Evolutionary conservation across 1,140 invertebrate genomes (phyloP).

Genomic region (Glossosoma conforme): DNA sequence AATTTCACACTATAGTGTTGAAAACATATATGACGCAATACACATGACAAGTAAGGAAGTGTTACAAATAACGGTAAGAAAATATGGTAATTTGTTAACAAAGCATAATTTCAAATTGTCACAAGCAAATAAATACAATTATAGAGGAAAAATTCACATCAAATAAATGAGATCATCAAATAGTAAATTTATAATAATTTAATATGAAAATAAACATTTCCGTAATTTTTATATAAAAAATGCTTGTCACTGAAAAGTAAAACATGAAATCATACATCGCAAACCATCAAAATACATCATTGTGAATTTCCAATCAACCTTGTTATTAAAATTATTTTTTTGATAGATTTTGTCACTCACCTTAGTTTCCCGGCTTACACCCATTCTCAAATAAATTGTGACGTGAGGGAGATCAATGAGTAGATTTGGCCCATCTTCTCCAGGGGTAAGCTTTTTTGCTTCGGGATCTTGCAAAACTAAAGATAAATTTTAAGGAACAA

Average conservation of each 20-base stretch:
- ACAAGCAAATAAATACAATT: too few species aligned
- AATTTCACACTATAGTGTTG: too few species aligned
- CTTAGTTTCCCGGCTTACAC: conserved; percentile 57
- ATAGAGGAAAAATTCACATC: too few species aligned
- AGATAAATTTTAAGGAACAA: conserved; percentile 14
- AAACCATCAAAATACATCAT: not conserved
- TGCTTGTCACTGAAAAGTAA: not conserved
- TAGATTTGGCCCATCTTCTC: conserved; percentile 57
- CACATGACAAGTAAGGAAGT: too few species aligned
- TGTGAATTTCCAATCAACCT: not conserved
- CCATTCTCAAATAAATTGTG: conserved; percentile 68
- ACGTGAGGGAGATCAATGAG: conserved; percentile 61
- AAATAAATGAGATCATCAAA: too few species aligned
- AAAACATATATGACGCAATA: too few species aligned
- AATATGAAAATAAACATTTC: too few species aligned
- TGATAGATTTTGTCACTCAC: conserved; percentile 37
- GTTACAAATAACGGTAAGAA: too few species aligned
- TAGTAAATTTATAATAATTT: too few species aligned
- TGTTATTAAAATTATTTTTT: not conserved
- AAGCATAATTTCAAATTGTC: too few species aligned
- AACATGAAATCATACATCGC: not conserved
- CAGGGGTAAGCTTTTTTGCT: conserved; percentile 47
- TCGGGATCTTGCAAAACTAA: conserved; percentile 52
- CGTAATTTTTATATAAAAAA: not conserved
- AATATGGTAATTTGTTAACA: too few species aligned